Evolutionary conservation across 2,797 vertebrate genomes (phyloP), one percentile per base, ranked within the genome.

Genomic region (Apogon hyalosoma): DNA sequence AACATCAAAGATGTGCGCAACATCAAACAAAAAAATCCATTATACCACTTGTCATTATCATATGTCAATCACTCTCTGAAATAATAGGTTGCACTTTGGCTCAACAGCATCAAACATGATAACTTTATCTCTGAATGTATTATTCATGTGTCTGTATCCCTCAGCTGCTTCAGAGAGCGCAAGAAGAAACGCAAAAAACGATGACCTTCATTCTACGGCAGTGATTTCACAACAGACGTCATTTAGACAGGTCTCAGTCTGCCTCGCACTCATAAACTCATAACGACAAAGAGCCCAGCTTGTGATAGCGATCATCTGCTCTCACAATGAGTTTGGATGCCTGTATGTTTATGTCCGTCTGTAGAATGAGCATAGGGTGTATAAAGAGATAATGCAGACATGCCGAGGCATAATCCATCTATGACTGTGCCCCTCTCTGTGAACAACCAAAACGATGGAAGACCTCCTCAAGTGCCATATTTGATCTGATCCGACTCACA

Each of bases 31-130:
- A 19, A 59, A 56, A 47, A 70, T 70, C 73, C 53, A 59, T 43
- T 33, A 61, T 45, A 74, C 43, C 28, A 49, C 69, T 52, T 52
- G 76, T 83, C 79, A 82, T 90, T 86, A 88, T 75, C 79, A 82
- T 83, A 49, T 85, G 87, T 84, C 87, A 90, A 82, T 90, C 89
- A 87, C 33, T 51, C 67, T 41, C 66, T 31, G 50, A 64, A 85
- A 80, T 73, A 80, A 82, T 24, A 41, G 56, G 54, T 60, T 62
- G 57, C 63, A 66, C 68, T 77, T 74, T 63, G 49, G 56, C 78
- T 68, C 73, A 41, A 40, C 67, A 7, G 69, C 78, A 67, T 67
- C 66, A 70, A 74, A 69, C 51, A 47, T 42, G 63, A 63, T 52
- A 48, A 60, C 46, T 63, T 68, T n/a, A 65, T 77, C 58, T 71